These are phyloP conservation scores for Anhinga rufa DNA, from an alignment of 2,113 vertebrate genomes.

Conservation along the genomic window DNA sequence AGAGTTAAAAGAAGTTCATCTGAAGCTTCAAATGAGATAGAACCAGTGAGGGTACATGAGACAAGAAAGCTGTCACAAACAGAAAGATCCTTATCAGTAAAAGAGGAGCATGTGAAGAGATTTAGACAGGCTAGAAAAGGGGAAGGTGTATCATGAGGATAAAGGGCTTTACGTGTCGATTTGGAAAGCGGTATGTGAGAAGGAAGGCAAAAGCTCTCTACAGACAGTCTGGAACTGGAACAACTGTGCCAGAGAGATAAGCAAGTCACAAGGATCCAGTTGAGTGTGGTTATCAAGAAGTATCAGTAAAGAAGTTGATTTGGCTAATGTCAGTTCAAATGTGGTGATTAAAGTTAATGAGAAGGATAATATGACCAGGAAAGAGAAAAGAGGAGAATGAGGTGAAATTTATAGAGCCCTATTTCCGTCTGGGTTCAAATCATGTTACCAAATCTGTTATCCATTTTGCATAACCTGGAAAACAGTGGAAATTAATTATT, in stretches of 20 bases:
- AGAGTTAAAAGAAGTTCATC: background rate
- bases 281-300: background rate
- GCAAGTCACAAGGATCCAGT: background rate
- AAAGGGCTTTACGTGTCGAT: background rate
- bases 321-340: background rate
- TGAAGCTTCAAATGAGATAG: background rate
- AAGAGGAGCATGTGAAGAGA: background rate
- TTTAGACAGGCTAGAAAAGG: background rate
- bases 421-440: background rate
- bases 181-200: background rate
- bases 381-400: background rate
- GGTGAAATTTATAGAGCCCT: background rate
- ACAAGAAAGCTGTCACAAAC: background rate
- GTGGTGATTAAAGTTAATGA: background rate
- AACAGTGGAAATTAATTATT: background rate
- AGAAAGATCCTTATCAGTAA: background rate
- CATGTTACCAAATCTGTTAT: background rate
- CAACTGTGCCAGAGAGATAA: background rate
- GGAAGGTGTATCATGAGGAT: background rate
- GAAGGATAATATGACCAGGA: background rate
- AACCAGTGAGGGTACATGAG: background rate
- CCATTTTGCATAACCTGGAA: background rate
- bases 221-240: background rate
- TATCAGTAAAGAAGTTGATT: background rate
- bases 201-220: background rate